Evolutionary conservation across 2,888 invertebrate genomes (phyloP).

Genomic region (Sinopyrophorus schimmeli): DNA sequence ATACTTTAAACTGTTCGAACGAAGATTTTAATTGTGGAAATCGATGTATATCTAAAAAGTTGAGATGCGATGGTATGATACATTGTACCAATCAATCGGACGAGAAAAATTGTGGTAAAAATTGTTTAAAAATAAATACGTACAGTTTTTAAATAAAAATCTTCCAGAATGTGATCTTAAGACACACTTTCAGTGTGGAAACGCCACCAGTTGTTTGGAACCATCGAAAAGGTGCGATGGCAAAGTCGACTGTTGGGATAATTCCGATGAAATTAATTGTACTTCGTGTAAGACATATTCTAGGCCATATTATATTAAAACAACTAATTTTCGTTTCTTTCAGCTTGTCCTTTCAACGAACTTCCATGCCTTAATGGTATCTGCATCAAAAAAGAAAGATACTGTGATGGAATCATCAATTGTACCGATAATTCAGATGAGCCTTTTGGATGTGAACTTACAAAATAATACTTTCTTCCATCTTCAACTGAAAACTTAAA

Average conservation of each 20-base stretch:
- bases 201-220: conserved; percentile 73
- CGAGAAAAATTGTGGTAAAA: conserved; percentile 71
- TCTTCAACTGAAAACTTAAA: too few relatives aligned
- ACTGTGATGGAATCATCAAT: conserved; percentile 73
- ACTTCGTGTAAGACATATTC: too few relatives aligned
- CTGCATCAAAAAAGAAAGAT: conserved; percentile 60
- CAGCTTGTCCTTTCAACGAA: conserved; percentile 38
- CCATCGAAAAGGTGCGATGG: conserved; percentile 71
- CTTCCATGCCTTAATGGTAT: conserved; percentile 62
- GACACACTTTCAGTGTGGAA: conserved; percentile 73
- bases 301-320: conserved; percentile 11
- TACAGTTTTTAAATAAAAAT: neutral
- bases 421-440: conserved; percentile 78
- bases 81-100: conserved; percentile 77
- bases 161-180: conserved; percentile 67
- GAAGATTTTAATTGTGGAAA: conserved; percentile 75
- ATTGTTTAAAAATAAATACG: neutral
- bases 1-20: conserved; percentile 63
- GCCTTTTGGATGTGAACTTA: conserved; percentile 19
- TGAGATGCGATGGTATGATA: conserved; percentile 72
- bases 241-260: conserved; percentile 78
- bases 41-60: conserved; percentile 65
- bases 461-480: conserved; percentile 7
- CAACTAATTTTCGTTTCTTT: conserved; percentile 23
- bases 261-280: conserved; percentile 73